Conservation (phyloP, 2,888 invertebrate genomes). For the Drosophila diplacantha region DNA sequence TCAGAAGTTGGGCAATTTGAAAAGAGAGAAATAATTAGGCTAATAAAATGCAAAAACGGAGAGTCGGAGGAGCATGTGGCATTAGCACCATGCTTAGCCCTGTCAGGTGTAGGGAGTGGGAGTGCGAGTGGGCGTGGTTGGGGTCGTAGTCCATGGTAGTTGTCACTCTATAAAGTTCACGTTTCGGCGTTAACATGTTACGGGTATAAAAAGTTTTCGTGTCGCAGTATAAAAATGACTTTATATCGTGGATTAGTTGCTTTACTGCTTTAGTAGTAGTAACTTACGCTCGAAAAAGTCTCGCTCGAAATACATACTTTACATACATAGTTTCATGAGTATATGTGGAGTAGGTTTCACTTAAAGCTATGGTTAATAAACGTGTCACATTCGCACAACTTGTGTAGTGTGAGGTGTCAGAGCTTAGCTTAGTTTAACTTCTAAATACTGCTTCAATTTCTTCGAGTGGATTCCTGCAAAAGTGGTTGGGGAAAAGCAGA, state of each 20-base stretch:
- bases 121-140: conserved; percentile 5
- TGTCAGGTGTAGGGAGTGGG: conserved; percentile 40
- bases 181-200: conserved; percentile 34
- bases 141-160: conserved; percentile 14
- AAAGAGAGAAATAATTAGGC: conserved; percentile 43
- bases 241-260: conserved; percentile 39
- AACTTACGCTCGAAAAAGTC: conserved; percentile 59
- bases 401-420: conserved; percentile 34
- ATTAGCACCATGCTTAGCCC: conserved; percentile 46
- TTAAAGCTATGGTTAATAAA: conserved; percentile 42
- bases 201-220: conserved; percentile 33
- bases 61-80: conserved; percentile 15
- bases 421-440: conserved; percentile 72
- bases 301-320: conserved; percentile 45
- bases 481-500: conserved; percentile 52
- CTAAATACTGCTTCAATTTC: conserved; percentile 79
- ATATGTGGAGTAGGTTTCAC: conserved; percentile 11
- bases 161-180: conserved; percentile 34
- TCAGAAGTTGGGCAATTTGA: conserved; percentile 37
- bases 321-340: conserved; percentile 7
- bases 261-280: conserved; percentile 26
- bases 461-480: conserved; percentile 78
- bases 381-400: conserved; percentile 63
- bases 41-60: conserved; percentile 39
- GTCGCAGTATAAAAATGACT: conserved; percentile 46